Evolutionary conservation across 1,140 invertebrate genomes (phyloP).

Genomic region (Bradynema listronoti): DNA sequence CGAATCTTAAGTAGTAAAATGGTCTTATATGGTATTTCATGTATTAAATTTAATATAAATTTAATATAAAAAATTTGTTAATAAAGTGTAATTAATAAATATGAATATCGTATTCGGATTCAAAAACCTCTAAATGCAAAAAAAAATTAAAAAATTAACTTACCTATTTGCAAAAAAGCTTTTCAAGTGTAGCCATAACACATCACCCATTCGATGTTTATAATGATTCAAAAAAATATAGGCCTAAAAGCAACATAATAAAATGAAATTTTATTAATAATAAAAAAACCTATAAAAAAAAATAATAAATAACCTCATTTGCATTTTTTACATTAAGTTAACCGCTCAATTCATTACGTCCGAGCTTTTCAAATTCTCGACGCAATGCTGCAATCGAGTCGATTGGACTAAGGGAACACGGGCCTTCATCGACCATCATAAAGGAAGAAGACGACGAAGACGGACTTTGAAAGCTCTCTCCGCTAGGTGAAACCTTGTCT

Average conservation of each 20-base stretch:
- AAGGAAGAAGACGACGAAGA: slow-evolving; percentile 13
- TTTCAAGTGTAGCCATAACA: slow-evolving; percentile 25
- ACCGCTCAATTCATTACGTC: background rate
- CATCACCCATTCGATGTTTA: slow-evolving; percentile 17
- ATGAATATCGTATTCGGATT: background rate
- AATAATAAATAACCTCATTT: background rate
- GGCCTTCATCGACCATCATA: slow-evolving; percentile 1
- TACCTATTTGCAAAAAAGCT: slow-evolving; percentile 33
- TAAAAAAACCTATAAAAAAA: background rate
- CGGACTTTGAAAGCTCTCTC: slow-evolving; percentile 5
- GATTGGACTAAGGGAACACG: background rate
- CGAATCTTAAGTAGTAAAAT: background rate
- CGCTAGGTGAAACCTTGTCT: slow-evolving; percentile 2
- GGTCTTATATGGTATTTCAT: background rate
- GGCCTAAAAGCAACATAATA: slow-evolving; percentile 4
- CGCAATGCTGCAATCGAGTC: background rate
- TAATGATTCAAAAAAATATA: slow-evolving; percentile 14
- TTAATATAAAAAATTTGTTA: background rate
- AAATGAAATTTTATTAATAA: slow-evolving; percentile 3
- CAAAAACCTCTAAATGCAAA: background rate
- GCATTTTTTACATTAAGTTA: background rate
- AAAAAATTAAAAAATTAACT: background rate
- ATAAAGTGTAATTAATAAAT: background rate
- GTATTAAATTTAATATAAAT: background rate
- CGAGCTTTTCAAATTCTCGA: slow-evolving; percentile 2